Percentiles rank a stretch among this genome's conserved stretches.
Evolutionary conservation across 2,888 invertebrate species (phyloP).

Genomic region (Perdita meconis): DNA sequence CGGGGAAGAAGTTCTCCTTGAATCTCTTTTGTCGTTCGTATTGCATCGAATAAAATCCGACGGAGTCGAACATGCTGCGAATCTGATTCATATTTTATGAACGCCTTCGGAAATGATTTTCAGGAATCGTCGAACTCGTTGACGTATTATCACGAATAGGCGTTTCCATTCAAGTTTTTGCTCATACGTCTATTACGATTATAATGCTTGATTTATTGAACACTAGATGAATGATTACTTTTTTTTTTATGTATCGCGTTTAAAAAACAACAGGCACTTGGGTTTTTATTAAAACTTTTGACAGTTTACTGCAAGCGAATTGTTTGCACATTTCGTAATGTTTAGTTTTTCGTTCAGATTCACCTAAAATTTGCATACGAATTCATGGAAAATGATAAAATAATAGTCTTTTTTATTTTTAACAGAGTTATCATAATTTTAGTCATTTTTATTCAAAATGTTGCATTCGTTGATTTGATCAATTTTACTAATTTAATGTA

Average conservation of each 20-base stretch:
- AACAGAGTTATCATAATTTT: not conserved
- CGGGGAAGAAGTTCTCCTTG: constrained; percentile 51
- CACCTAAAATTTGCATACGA: not conserved
- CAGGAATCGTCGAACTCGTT: constrained; percentile 27
- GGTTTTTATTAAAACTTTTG: not conserved
- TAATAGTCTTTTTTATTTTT: not conserved
- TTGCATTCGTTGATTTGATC: not conserved
- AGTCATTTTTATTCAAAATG: not conserved
- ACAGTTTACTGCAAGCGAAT: too few relatives aligned
- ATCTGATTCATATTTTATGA: constrained; percentile 6
- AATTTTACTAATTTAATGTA: not conserved
- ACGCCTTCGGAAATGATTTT: constrained; percentile 35
- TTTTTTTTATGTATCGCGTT: not conserved
- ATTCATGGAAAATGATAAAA: not conserved
- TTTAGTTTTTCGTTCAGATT: not conserved
- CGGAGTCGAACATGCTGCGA: not conserved
- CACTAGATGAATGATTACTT: not conserved
- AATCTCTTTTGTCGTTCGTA: constrained; percentile 40
- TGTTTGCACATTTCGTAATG: too few relatives aligned
- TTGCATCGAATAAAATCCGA: constrained; percentile 8
- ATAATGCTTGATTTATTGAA: not conserved
- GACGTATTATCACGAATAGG: constrained; percentile 8
- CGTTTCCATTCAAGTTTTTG: not conserved
- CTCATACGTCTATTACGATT: not conserved
- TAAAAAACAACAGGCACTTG: not conserved